phyloP scores from a whole-genome alignment of 2,888 invertebrate species.

The Acrobasis suavella region DNA sequence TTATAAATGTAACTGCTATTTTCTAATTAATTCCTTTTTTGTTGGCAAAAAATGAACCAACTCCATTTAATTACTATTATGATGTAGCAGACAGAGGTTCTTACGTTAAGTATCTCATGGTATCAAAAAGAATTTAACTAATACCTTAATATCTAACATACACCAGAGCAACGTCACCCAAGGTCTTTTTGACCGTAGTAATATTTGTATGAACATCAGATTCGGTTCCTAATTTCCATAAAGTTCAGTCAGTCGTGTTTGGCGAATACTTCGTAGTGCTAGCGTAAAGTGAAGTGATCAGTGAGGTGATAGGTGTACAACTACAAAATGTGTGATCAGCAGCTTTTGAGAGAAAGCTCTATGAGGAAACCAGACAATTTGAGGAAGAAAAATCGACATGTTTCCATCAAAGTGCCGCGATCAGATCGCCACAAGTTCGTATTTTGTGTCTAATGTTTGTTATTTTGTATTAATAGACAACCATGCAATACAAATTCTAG shows the following conservation, averaged over 20 bases:
- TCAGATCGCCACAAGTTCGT: constrained; percentile 53
- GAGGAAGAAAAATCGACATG: constrained; percentile 55
- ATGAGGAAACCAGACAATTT: constrained; percentile 50
- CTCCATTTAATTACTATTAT: no score
- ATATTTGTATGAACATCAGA: constrained; percentile 10
- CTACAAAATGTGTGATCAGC: constrained; percentile 55
- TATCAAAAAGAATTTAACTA: constrained; percentile 2
- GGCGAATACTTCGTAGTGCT: background rate
- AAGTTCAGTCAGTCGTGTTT: constrained; percentile 2
- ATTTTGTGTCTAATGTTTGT: constrained; percentile 11
- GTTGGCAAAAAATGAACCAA: no score
- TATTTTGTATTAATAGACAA: no score
- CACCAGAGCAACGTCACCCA: constrained; percentile 15
- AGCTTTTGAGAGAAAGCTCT: constrained; percentile 59
- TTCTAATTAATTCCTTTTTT: no score
- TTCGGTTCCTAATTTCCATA: constrained; percentile 20
- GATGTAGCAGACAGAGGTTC: no score
- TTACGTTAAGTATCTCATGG: background rate
- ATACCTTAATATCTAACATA: background rate
- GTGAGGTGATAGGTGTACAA: no score
- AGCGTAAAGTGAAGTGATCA: background rate
- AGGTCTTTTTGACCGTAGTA: constrained; percentile 13
- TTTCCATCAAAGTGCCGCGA: constrained; percentile 62
- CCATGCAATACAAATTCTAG: no score
- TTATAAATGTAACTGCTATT: no score